Evolutionary conservation across 2,113 vertebrate species (phyloP).

Genomic region (Tamias sibiricus): DNA sequence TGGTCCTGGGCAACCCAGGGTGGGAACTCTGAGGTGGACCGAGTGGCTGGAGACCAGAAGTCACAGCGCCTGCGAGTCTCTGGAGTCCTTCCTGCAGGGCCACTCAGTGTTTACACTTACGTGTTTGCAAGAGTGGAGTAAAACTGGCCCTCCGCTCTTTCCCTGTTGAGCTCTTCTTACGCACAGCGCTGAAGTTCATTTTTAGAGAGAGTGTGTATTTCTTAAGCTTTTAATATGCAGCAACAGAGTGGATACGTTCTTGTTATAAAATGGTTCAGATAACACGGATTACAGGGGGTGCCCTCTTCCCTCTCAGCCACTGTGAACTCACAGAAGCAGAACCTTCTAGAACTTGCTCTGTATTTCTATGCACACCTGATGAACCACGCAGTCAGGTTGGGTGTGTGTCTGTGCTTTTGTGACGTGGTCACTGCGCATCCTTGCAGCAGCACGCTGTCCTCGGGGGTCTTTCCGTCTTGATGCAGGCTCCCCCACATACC

Average conservation of each 20-base stretch:
- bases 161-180: background rate
- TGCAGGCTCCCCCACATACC: too few species aligned
- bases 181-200: background rate
- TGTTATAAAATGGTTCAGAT: background rate
- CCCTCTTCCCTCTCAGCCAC: background rate
- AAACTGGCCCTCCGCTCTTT: background rate
- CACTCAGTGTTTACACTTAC: background rate
- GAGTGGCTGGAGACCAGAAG: background rate
- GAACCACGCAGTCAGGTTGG: background rate
- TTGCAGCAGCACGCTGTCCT: too few species aligned
- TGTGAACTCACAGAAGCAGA: background rate
- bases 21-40: background rate
- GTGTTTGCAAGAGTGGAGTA: background rate
- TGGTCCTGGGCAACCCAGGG: background rate
- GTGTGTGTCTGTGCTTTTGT: background rate
- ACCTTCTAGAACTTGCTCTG: background rate
- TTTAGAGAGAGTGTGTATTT: background rate
- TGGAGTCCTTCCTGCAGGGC: background rate
- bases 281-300: background rate
- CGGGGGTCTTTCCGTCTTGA: accelerated
- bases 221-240: background rate
- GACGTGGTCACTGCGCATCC: too few species aligned
- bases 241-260: background rate
- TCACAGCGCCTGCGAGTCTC: too few species aligned
- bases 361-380: background rate